phyloP scores from a whole-genome alignment of 2,797 vertebrate genomes.

The Chelon labrosus region DNA sequence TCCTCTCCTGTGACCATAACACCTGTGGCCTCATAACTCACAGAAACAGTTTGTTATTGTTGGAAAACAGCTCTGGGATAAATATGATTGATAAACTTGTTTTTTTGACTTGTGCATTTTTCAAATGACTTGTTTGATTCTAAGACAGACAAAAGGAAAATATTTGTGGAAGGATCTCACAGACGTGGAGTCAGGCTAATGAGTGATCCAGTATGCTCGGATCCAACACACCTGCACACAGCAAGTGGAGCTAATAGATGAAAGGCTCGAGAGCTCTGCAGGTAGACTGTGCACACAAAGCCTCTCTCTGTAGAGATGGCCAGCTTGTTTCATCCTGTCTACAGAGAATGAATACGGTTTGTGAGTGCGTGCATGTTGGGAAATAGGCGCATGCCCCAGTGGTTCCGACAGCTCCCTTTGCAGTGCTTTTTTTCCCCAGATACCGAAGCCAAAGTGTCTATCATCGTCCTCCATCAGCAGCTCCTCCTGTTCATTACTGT shows the following conservation, averaged over 20 bases:
- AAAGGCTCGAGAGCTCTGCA: conserved; percentile 60
- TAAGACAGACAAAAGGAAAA: neutral
- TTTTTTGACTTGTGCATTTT: neutral
- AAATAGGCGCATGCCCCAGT: conserved; percentile 46
- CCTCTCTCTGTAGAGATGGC: conserved; percentile 20
- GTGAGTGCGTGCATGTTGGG: conserved; percentile 2
- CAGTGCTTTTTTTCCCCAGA: conserved; percentile 3
- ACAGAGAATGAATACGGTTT: conserved; percentile 4
- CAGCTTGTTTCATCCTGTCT: conserved; percentile 34
- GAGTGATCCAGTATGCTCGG: neutral
- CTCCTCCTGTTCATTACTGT: conserved; percentile 23
- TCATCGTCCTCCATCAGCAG: conserved; percentile 30
- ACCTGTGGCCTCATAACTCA: neutral
- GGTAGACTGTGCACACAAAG: conserved; percentile 53
- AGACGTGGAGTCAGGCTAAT: neutral
- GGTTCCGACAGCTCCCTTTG: conserved; percentile 51
- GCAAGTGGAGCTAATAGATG: conserved; percentile 59
- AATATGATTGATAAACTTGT: neutral
- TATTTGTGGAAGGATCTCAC: neutral
- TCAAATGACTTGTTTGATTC: neutral
- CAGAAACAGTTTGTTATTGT: neutral
- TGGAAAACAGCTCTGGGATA: neutral
- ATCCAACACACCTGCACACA: neutral
- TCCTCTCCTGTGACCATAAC: neutral
- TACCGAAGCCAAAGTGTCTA: conserved; percentile 46